Evolutionary conservation across 2,113 vertebrate species (phyloP).

Genomic region (Cranoglanis bouderius): DNA sequence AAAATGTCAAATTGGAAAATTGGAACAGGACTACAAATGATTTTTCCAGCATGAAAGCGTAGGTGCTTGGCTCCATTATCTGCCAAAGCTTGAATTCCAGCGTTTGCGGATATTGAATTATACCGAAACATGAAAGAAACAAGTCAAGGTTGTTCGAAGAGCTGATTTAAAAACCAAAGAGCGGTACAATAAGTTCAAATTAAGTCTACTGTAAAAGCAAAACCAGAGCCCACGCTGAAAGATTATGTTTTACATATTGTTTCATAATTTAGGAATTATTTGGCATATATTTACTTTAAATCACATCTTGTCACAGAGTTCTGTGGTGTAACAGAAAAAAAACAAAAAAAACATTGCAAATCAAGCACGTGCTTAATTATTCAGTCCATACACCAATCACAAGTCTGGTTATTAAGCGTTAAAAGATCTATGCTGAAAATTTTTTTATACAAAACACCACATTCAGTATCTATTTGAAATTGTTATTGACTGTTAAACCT

Average conservation of each 20-base stretch:
- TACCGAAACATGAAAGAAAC: not conserved
- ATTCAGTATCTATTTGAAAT: not conserved
- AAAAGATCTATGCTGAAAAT: not conserved
- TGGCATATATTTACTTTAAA: not conserved
- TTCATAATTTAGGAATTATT: not conserved
- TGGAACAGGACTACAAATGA: constrained; percentile 2
- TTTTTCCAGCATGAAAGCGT: not conserved
- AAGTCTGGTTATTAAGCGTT: not conserved
- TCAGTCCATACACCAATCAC: not conserved
- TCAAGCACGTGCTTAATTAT: not conserved
- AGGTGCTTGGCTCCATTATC: not conserved
- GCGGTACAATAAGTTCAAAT: not conserved
- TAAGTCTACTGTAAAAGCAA: not conserved
- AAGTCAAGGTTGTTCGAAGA: not conserved
- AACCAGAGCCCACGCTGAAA: not conserved
- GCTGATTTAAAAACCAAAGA: constrained; percentile 21
- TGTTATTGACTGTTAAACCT: not conserved
- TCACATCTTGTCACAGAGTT: not conserved
- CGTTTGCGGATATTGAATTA: constrained; percentile 8
- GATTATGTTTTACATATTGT: not conserved
- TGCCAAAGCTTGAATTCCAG: not conserved
- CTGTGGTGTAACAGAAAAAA: not conserved
- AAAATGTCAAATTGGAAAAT: not conserved
- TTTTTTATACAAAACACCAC: not conserved
- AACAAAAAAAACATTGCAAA: not conserved